Evolutionary conservation across 2,888 invertebrate genomes (phyloP), one percentile per base, ranked within the genome.

Genomic region (Macaria notata): DNA sequence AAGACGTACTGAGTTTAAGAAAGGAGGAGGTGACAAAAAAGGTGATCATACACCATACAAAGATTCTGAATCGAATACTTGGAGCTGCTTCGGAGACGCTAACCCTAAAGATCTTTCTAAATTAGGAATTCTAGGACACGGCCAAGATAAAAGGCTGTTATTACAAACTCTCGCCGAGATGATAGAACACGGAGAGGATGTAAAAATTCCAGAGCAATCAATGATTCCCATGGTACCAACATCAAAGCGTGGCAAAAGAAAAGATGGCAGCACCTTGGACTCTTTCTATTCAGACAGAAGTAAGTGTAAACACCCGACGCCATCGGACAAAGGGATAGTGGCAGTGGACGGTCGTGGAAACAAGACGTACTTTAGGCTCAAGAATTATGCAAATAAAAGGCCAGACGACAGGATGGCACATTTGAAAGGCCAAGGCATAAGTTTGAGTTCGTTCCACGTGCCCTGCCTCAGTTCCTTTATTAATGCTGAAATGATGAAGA

Each of bases 401-500:
- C 81, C 84, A 0, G 72, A 73, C 9, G 71, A 85, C 31, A 76
- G 90, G 43, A 31, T 85, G 9, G 56, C 65, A 3, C 46, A 66
- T 46, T 69, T 90, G 49, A 66, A 70, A 42, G 57, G 72, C 3
- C 83, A 78, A 54, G 89, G 90, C 0, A 86, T 82, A 45, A 88
- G 88, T 66, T 41, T 88, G 19, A 88, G 88, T 62, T 82, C 88
- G 3, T 90, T 88, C 65, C 90, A 91, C 63, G 69, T 81, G 54
- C 90, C 89, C 4, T 90, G 90, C 68, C 83, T 88, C 59, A 72
- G 76, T 61, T 91, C 90, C 1, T 89, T 88, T 55, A 81, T 88
- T 5, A 81, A 75, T 65, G 63, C 69, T 30, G 86, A 88, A 67
- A 57, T 75, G 49, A 73, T 83, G 76, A 84, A 78, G 56, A 70